These are phyloP conservation scores for Acleris emargana DNA, from an alignment of 2,888 invertebrate species.

Conservation along the genomic window DNA sequence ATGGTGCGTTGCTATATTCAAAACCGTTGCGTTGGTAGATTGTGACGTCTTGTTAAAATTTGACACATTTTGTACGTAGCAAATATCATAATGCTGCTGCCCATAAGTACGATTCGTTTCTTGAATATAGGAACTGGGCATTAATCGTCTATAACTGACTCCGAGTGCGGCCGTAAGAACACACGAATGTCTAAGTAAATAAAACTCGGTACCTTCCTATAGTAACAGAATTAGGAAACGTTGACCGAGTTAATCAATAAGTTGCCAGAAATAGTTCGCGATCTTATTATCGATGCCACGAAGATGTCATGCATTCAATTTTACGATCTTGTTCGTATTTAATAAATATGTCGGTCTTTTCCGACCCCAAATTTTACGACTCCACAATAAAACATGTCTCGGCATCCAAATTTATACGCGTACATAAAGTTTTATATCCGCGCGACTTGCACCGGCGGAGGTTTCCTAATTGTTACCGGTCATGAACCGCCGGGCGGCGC, in stretches of 20 bases:
- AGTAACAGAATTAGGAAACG: slow-evolving; percentile 4
- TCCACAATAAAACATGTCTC: slow-evolving; percentile 82
- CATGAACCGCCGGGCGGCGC: slow-evolving; percentile 60
- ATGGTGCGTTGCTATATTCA: no score
- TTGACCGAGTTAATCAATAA: slow-evolving; percentile 27
- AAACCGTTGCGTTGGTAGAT: no score
- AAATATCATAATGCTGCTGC: no score
- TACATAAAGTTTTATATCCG: slow-evolving; percentile 83
- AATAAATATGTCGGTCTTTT: slow-evolving; percentile 82
- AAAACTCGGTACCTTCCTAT: neutral
- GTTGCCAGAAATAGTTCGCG: slow-evolving; percentile 63
- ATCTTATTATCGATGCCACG: slow-evolving; percentile 74
- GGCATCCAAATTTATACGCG: slow-evolving; percentile 82
- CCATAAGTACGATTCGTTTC: no score
- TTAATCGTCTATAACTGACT: neutral
- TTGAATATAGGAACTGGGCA: no score
- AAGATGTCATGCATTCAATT: slow-evolving; percentile 75
- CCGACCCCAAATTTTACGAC: slow-evolving; percentile 82
- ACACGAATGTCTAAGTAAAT: neutral
- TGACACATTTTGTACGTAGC: no score
- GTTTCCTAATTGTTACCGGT: slow-evolving; percentile 80
- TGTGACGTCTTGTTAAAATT: no score
- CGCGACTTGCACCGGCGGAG: slow-evolving; percentile 76
- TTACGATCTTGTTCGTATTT: slow-evolving; percentile 82
- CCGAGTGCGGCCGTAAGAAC: neutral